Conservation (phyloP, 2,888 invertebrate species). For the Ashinkailepas kermadecensis region DNA sequence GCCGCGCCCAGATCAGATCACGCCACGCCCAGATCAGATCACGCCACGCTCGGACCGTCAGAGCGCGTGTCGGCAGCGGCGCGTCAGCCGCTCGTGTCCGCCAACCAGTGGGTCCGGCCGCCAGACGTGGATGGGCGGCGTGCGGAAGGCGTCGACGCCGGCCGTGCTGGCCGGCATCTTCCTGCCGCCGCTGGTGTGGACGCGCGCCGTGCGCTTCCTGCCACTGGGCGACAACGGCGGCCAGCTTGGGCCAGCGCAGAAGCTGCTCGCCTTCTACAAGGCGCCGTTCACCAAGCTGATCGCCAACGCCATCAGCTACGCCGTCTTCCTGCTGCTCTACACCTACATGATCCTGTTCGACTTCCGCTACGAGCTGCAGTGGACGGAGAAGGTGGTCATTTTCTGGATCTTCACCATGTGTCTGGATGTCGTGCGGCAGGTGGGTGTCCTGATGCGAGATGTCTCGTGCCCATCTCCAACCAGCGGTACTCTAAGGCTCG, state of each 20-base stretch:
- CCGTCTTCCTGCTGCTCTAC: conserved; percentile 40
- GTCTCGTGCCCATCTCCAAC: too few relatives aligned
- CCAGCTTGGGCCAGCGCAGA: conserved; percentile 36
- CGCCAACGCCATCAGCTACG: conserved; percentile 36
- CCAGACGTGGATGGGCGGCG: conserved; percentile 38
- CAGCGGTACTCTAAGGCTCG: too few relatives aligned
- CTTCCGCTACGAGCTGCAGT: conserved; percentile 37
- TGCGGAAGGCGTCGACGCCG: conserved; percentile 28
- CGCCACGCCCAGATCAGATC: too few relatives aligned
- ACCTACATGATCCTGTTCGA: conserved; percentile 43
- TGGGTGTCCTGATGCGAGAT: neutral
- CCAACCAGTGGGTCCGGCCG: conserved; percentile 27
- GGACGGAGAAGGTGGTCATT: conserved; percentile 40
- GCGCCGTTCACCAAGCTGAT: conserved; percentile 42
- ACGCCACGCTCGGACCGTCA: too few relatives aligned
- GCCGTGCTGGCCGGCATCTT: conserved; percentile 33
- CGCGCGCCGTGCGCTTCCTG: conserved; percentile 29
- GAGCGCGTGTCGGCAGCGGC: too few relatives aligned
- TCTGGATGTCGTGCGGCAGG: conserved; percentile 36
- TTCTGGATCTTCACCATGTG: conserved; percentile 41
- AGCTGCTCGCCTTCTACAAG: conserved; percentile 40
- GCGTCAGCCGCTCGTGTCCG: too few relatives aligned
- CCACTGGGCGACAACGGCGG: conserved; percentile 34
- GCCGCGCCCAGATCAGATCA: too few relatives aligned
- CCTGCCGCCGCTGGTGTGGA: conserved; percentile 34